A percentile compares a stretch with the other conserved stretches of the same genome.
phyloP scores from a whole-genome alignment of 2,888 invertebrate genomes.

The Plagodis pulveraria region DNA sequence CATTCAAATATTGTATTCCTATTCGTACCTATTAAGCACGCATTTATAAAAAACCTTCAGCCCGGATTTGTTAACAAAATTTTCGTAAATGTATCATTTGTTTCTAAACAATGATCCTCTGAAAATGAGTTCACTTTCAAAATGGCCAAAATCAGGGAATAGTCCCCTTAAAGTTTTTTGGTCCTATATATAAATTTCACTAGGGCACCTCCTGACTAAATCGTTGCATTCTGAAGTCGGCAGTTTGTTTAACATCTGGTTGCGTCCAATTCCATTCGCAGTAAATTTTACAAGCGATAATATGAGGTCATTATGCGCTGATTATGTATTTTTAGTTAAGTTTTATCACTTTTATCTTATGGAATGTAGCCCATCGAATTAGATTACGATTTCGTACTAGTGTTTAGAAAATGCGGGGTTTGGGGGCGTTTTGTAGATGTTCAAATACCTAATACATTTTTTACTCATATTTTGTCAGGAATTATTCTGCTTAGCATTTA shows the following conservation, averaged over 20 bases:
- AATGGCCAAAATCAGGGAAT: too few species aligned
- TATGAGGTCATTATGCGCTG: slow-evolving; percentile 36
- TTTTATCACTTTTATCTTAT: slow-evolving; percentile 20
- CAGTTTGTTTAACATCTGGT: slow-evolving; percentile 32
- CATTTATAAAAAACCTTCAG: too few species aligned
- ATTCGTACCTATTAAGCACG: too few species aligned
- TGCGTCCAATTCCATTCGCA: slow-evolving; percentile 27
- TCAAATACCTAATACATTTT: too few species aligned
- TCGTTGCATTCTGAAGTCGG: not conserved
- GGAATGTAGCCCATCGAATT: slow-evolving; percentile 36
- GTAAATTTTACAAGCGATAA: slow-evolving; percentile 47
- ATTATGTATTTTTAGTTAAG: slow-evolving; percentile 35
- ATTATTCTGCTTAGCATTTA: not conserved
- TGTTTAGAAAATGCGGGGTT: not conserved
- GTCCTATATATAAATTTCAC: too few species aligned
- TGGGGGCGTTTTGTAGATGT: not conserved
- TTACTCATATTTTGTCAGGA: not conserved
- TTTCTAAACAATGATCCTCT: too few species aligned
- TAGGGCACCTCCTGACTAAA: too few species aligned
- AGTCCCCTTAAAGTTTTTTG: too few species aligned
- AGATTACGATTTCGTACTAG: slow-evolving; percentile 5
- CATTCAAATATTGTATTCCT: too few species aligned
- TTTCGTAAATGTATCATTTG: too few species aligned
- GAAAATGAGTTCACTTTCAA: too few species aligned
- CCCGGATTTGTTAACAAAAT: too few species aligned